A percentile compares a stretch with the other conserved stretches of the same genome.
phyloP scores from a whole-genome alignment of 2,113 vertebrate species.

The Panurus biarmicus region DNA sequence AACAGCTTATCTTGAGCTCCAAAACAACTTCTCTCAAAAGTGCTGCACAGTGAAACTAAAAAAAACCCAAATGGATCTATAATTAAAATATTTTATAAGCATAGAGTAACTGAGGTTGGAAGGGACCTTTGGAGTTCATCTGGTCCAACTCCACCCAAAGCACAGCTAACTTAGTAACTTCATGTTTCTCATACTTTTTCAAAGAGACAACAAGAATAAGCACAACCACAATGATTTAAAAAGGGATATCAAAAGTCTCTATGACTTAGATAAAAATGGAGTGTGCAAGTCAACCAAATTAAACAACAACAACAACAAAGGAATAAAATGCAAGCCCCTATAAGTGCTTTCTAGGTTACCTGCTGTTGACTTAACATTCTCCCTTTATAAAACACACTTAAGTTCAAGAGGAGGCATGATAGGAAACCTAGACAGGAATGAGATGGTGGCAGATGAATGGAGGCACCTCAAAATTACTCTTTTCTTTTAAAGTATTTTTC shows the following conservation, averaged over 20 bases:
- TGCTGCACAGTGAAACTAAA: not conserved
- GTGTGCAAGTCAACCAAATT: not conserved
- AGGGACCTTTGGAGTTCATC: not conserved
- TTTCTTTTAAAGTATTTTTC: not conserved
- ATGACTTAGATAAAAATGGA: not conserved
- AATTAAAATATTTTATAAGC: not conserved
- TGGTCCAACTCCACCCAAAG: not conserved
- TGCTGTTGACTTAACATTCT: not conserved
- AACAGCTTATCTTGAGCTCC: not conserved
- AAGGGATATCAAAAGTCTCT: not conserved
- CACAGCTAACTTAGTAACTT: not conserved
- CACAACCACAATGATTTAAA: not conserved
- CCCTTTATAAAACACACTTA: not conserved
- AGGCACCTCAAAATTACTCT: not conserved
- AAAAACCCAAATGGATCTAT: not conserved
- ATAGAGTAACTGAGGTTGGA: not conserved
- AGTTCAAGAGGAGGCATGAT: not conserved
- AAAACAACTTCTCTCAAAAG: not conserved
- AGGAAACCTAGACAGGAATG: not conserved
- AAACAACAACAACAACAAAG: not conserved
- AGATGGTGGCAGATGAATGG: not conserved
- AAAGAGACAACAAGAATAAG: not conserved
- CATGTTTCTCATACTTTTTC: not conserved
- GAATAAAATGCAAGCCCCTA: not conserved
- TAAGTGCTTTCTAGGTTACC: not conserved